Evolutionary conservation across 2,888 invertebrate species (phyloP).

Genomic region (Andrena flavipes): DNA sequence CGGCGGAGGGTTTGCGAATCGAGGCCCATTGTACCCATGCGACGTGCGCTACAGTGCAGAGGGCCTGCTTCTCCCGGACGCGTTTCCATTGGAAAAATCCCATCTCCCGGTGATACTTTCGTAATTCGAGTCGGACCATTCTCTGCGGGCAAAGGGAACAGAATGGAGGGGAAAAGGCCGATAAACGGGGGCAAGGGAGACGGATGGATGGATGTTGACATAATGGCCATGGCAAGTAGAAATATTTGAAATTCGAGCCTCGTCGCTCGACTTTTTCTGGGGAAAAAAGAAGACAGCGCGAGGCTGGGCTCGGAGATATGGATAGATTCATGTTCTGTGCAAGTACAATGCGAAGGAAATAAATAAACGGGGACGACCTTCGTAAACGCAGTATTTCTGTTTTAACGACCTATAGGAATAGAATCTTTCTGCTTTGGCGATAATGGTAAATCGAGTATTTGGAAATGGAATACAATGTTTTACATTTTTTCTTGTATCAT

Average conservation of each 20-base stretch:
- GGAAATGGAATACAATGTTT: too few relatives aligned
- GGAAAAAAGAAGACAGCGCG: not conserved
- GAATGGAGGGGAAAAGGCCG: constrained; percentile 10
- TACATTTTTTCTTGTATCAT: too few relatives aligned
- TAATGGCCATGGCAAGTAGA: not conserved
- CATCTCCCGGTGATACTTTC: constrained; percentile 15
- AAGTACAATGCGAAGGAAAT: not conserved
- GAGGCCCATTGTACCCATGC: constrained; percentile 24
- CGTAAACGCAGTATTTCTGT: too few relatives aligned
- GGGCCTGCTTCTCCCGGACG: constrained; percentile 5
- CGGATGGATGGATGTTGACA: constrained; percentile 8
- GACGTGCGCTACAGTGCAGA: not conserved
- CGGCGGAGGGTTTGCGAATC: constrained; percentile 34
- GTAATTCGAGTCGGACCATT: constrained; percentile 25
- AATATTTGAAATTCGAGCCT: constrained; percentile 20
- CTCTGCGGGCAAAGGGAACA: not conserved
- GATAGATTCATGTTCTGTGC: not conserved
- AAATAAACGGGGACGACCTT: not conserved
- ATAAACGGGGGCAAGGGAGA: not conserved
- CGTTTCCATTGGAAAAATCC: constrained; percentile 26
- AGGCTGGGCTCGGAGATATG: not conserved
- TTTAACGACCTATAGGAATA: too few relatives aligned
- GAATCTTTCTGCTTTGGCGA: too few relatives aligned
- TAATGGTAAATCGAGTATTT: too few relatives aligned
- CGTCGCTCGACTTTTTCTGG: not conserved